Conservation (phyloP, 2,797 vertebrate species). For the Leuciscus waleckii region DNA sequence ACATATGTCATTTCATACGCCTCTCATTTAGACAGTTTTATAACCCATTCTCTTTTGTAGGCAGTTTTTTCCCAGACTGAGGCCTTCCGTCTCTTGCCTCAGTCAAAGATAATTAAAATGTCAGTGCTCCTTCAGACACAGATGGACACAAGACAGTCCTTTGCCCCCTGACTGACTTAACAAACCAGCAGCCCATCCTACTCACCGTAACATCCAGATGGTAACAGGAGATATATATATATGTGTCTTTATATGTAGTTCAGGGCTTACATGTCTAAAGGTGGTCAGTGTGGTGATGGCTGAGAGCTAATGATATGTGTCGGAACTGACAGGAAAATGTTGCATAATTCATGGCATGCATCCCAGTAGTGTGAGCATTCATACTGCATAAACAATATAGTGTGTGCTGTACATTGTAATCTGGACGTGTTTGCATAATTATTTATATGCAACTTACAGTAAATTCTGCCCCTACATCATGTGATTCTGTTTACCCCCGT, state of each 20-base stretch:
- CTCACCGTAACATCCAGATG: conserved; percentile 53
- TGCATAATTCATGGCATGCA: conserved; percentile 33
- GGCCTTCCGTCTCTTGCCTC: conserved; percentile 27
- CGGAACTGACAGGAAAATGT: not conserved
- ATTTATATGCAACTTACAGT: not conserved
- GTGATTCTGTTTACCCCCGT: conserved; percentile 1
- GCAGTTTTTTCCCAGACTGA: conserved; percentile 50
- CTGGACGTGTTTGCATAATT: not conserved
- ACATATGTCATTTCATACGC: conserved; percentile 43
- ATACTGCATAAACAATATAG: not conserved
- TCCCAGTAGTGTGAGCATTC: conserved; percentile 10
- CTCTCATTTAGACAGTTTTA: conserved; percentile 50
- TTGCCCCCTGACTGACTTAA: conserved; percentile 54
- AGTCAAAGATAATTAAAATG: conserved; percentile 63
- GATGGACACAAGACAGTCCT: conserved; percentile 57
- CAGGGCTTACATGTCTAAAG: conserved; percentile 11
- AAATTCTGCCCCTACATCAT: conserved; percentile 1
- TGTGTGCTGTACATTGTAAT: conserved; percentile 1
- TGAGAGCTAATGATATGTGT: not conserved
- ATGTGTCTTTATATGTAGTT: conserved; percentile 2
- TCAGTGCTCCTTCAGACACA: conserved; percentile 57
- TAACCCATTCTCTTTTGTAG: conserved; percentile 54
- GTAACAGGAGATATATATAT: conserved; percentile 20
- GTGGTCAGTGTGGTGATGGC: conserved; percentile 25
- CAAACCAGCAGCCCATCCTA: conserved; percentile 48